Conservation (phyloP, 2,797 vertebrate species). For the Chrysocyon brachyurus region DNA sequence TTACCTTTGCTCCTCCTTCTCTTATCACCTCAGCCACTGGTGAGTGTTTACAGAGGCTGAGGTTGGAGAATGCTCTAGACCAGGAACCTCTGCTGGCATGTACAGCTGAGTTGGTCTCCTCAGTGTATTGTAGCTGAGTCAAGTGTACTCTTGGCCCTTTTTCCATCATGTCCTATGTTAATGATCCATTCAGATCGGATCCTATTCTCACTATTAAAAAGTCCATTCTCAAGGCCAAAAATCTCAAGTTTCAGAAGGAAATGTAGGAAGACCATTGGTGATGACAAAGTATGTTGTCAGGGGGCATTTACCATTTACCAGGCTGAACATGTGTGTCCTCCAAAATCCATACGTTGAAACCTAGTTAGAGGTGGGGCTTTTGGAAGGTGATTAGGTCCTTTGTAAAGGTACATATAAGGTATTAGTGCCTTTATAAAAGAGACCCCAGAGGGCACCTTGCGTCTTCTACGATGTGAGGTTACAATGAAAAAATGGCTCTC, state of each 20-base stretch:
- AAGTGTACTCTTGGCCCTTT: neutral
- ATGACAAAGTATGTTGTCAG: neutral
- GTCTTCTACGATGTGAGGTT: neutral
- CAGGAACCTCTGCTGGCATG: neutral
- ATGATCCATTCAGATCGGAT: neutral
- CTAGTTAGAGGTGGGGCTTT: neutral
- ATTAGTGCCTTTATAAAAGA: neutral
- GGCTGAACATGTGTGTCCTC: neutral
- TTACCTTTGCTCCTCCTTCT: neutral
- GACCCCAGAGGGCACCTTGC: neutral
- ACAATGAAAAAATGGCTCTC: neutral
- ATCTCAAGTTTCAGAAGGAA: neutral
- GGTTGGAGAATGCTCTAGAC: neutral
- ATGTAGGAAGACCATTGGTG: neutral
- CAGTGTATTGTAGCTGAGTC: neutral
- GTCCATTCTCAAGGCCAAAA: neutral
- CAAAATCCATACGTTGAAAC: neutral
- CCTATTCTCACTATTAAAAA: neutral
- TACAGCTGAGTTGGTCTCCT: neutral
- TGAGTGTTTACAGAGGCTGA: neutral
- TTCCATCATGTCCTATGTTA: neutral
- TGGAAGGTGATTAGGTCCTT: neutral
- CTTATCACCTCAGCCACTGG: neutral
- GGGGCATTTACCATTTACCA: neutral
- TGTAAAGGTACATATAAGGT: neutral